Evolutionary conservation across 1,140 invertebrate species (phyloP).

Genomic region (Hetaerina americana): DNA sequence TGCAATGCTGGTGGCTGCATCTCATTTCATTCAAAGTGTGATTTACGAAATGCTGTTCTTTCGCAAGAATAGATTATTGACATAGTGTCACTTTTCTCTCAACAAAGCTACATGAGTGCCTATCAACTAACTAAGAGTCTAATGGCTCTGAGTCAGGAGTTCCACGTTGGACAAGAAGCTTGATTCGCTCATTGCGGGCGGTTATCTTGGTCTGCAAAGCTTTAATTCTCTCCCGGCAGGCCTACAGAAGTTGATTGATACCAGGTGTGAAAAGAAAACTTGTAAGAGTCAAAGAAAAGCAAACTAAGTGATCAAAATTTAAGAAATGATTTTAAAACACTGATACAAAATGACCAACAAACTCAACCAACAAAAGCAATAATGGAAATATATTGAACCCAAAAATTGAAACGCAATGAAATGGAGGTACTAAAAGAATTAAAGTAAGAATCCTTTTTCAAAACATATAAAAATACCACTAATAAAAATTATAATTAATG

Average conservation of each 20-base stretch:
- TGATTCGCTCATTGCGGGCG: conserved; percentile 72
- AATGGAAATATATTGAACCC: too few species aligned
- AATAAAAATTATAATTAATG: conserved; percentile 15
- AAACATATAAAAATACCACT: conserved; percentile 3
- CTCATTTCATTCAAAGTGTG: conserved; percentile 13
- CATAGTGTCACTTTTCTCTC: neutral
- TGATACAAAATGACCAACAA: neutral
- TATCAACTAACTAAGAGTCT: conserved; percentile 18
- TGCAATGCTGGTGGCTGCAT: conserved; percentile 13
- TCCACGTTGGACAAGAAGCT: conserved; percentile 70
- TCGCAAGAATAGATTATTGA: neutral
- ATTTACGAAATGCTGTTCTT: neutral
- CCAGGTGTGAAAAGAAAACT: conserved; percentile 13
- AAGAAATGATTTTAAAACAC: neutral
- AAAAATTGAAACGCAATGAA: neutral
- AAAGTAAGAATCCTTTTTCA: too few species aligned
- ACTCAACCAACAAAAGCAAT: neutral
- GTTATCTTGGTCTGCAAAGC: conserved; percentile 76
- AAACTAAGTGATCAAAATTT: conserved; percentile 17
- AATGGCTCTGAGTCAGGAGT: conserved; percentile 60
- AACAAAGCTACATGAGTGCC: neutral
- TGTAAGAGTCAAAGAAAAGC: conserved; percentile 14
- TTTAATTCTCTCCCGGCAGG: conserved; percentile 69
- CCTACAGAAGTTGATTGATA: conserved; percentile 37
- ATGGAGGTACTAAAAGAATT: too few species aligned